Base-by-base conservation (phyloP, 1,140 invertebrate species). In the Carcinoscorpius rotundicauda region DNA sequence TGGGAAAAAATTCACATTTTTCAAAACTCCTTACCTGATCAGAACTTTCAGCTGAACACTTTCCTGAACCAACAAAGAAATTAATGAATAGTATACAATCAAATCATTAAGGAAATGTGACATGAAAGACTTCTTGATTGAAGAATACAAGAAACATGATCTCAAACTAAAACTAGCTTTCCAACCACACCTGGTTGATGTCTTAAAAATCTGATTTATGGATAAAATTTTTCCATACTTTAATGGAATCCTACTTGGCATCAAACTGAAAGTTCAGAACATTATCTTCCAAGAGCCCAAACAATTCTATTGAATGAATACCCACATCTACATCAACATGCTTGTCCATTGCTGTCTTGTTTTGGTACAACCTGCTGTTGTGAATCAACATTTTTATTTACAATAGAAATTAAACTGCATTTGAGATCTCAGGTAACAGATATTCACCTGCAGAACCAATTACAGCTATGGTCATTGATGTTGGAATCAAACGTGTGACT, bases 141-240 rank as follows among this genome's bases (percentile, higher is more conserved):
- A 49, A 10, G 59, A 60, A 60, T 60, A 60, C 59, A 60, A 60
- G 59, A 60, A 60, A 5, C 29, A 60, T 50, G 29, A 60, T 49
- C 29, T 29, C 1, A 49, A 5, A 5, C 59, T 60, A 4, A 60
- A 60, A 60, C 11, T 60, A 48, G 49, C 59, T 60, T 60, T 60
- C 50, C 49, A 60, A 49, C 6, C 6, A 49, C 59, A 49, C 11
- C 10, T 51, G 10, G 11, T 60, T 60, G 29, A 60, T 60, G 11
- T 60, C 9, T 60, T 48, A 60, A 29, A 29, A 0, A 29, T 29
- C 29, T 29, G 29, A n/a, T n/a, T n/a, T n/a, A n/a, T n/a, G n/a
- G n/a, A n/a, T n/a, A n/a, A n/a, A n/a, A n/a, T n/a, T n/a, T n/a
- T n/a, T n/a, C n/a, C n/a, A n/a, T n/a, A n/a, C n/a, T n/a, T n/a